Evolutionary conservation across 2,113 vertebrate genomes (phyloP), one percentile per base, ranked within the genome.

Genomic region (Panthera uncia): DNA sequence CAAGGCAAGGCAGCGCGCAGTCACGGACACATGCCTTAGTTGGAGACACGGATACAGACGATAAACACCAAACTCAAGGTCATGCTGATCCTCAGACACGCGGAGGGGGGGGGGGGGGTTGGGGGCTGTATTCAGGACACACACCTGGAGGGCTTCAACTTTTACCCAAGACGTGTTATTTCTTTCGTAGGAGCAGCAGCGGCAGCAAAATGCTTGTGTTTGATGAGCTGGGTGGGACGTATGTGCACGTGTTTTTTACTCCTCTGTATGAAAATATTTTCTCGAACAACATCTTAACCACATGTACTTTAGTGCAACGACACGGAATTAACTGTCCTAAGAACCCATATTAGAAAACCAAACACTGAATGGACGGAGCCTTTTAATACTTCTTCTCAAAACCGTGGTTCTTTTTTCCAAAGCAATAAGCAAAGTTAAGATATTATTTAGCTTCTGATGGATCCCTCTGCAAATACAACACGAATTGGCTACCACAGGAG

Each of bases 101-200:
- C 69, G 41, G 4, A 25, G 6, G 90, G 16, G 12, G 38, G 7
- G 38, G 73, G 0, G 16, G 68, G 8, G 7, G 6, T 9, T 45
- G 45, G 7, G 38, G 27, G 2, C 5, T 10, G 25, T 0, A 14
- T 0, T 1, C 6, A 7, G 50, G 89, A 38, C 21, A 12, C 19
- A 18, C 4, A 5, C 4, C 1, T 2, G 23, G 31, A 23, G 15
- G 21, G 36, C 21, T 10, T 12, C 0, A 1, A 2, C 41, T 27
- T 3, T 3, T 5, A 61, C 52, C 23, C 1, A 0, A 0, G 10
- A 23, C 2, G 11, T 13, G 12, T 18, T 13, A 1, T 11, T 41
- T 41, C 52, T 18, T 1, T 2, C 8, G 1, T 45, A 29, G 38
- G 4, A 12, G 61, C 2, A 6, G 29, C 1, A 0, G 14, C 8